Base-by-base conservation (phyloP, 1,140 invertebrate species). In the Drosophila seguyi region DNA sequence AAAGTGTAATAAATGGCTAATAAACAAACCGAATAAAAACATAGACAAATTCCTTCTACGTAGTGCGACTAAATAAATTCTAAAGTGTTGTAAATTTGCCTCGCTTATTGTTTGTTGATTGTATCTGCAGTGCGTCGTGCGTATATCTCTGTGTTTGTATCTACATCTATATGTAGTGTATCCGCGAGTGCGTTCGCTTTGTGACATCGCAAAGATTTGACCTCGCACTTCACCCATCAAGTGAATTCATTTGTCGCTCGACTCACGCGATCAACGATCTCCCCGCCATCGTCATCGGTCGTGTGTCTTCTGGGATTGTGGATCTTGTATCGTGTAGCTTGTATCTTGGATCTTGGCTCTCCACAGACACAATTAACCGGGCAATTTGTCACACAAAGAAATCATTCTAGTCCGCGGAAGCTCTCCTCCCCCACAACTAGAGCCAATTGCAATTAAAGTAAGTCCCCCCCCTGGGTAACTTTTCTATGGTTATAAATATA, bases 161-260 rank as follows among this genome's bases (percentile, higher is more conserved):
- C 42, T 62, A 52, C 45, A 50, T 50, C 48, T 50, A 39, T 41
- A 14, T 50, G 39, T 50, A 25, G 41, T 56, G 36, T 39, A 45
- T 73, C 62, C 58, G 36, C 50, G 75, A 76, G 84, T 65, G 77
- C 62, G 84, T 80, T 79, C 66, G 65, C 68, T 50, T 71, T 78
- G 84, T 80, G 85, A 83, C 72, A 88, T 71, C 66, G 83, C 68
- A 78, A 83, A 88, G 85, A 85, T 90, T 85, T 90, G 85, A 90
- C 85, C 85, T 90, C 85, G 85, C 85, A 90, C 85, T 90, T 90
- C 85, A 90, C 85, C 86, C 85, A 90, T 90, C 85, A 90, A 90
- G 85, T 79, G 85, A 90, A 88, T 88, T 88, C 80, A 75, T 65
- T 78, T 62, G 50, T 48, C 50, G 67, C 59, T 29, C 67, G 39